Evolutionary conservation across 2,113 vertebrate species (phyloP).

Genomic region (Onychostruthus taczanowskii): DNA sequence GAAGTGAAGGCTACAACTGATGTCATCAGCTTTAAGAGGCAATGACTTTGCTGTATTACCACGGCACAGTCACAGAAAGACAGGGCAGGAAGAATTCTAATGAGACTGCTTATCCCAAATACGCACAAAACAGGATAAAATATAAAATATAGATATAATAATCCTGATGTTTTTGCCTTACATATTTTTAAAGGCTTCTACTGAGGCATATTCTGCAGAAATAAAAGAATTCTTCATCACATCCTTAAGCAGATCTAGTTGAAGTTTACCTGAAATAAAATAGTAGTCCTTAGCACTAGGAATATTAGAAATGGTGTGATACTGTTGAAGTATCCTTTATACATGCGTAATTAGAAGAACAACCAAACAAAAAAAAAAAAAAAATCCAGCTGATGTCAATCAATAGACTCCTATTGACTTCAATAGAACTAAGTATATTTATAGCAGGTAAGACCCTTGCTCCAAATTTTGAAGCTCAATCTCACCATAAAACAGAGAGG

Average conservation of each 20-base stretch:
- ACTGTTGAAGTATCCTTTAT: not conserved
- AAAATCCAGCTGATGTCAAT: not conserved
- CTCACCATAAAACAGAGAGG: not conserved
- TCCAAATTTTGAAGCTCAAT: not conserved
- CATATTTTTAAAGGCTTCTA: not conserved
- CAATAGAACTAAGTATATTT: not conserved
- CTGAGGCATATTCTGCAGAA: not conserved
- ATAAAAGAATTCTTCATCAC: not conserved
- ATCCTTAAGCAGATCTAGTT: not conserved
- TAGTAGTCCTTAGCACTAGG: not conserved
- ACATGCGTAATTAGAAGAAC: not conserved
- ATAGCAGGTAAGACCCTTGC: not conserved
- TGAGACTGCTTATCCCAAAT: not conserved
- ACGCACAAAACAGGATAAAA: not conserved
- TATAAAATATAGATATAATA: not conserved
- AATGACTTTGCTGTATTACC: not conserved
- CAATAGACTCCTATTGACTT: not conserved
- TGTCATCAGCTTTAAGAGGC: not conserved
- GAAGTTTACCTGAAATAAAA: not conserved
- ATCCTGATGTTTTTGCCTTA: not conserved
- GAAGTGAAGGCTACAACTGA: not conserved
- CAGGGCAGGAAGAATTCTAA: not conserved
- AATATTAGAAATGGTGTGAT: not conserved
- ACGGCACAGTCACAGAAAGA: not conserved
- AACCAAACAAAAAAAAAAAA: not conserved